These are phyloP conservation scores for Lethrus apterus DNA, from an alignment of 1,140 invertebrate species.

Conservation along the genomic window DNA sequence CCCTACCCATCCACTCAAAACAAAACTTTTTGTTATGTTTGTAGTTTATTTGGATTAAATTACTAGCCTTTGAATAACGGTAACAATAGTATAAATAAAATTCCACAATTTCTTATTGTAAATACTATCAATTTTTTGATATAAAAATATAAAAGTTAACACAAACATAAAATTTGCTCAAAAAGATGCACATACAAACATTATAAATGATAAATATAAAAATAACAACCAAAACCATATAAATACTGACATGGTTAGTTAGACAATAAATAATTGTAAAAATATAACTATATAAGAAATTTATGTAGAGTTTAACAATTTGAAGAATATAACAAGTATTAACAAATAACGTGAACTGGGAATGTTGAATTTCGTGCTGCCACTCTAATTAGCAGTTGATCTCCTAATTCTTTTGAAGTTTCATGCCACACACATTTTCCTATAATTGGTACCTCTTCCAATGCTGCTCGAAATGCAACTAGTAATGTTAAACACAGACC, in stretches of 20 bases:
- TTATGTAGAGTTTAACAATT: background rate
- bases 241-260: conserved; percentile 7
- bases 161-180: background rate
- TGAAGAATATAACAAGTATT: conserved; percentile 26
- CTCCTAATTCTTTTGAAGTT: conserved; percentile 60
- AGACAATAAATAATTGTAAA: background rate
- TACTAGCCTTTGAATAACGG: too few relatives aligned
- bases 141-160: conserved; percentile 2
- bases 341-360: conserved; percentile 73
- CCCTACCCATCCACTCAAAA: too few relatives aligned
- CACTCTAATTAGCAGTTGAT: conserved; percentile 57
- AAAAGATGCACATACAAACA: too few relatives aligned
- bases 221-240: conserved; percentile 10
- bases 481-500: conserved; percentile 77
- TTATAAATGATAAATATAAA: too few relatives aligned
- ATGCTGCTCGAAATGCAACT: conserved; percentile 74
- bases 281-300: background rate
- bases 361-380: conserved; percentile 68
- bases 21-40: too few relatives aligned
- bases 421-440: conserved; percentile 87
- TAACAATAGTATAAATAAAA: too few relatives aligned
- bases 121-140: too few relatives aligned
- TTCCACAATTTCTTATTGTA: too few relatives aligned
- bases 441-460: conserved; percentile 77
- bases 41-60: too few relatives aligned